phyloP scores from a whole-genome alignment of 1,140 invertebrate species.

The Drosophila pruinosa region DNA sequence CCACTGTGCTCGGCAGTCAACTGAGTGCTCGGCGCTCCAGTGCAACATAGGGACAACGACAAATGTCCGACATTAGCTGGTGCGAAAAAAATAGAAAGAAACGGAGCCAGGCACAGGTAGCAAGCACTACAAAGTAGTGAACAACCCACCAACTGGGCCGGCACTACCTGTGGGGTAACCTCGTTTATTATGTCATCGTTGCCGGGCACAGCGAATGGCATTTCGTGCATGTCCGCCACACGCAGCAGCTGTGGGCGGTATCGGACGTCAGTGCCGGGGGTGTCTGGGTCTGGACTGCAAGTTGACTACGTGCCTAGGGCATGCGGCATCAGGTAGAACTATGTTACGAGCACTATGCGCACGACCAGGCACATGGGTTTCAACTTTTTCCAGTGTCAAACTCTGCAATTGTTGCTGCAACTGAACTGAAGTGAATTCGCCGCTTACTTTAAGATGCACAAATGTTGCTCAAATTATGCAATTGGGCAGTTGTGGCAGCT shows the following conservation, averaged over 20 bases:
- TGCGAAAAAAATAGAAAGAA: constrained; percentile 30
- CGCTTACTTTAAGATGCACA: background rate
- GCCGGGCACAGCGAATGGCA: constrained; percentile 44
- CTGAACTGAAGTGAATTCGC: background rate
- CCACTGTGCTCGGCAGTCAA: constrained; percentile 2
- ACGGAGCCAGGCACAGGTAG: constrained; percentile 8
- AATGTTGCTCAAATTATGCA: background rate
- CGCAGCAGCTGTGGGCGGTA: constrained; percentile 12
- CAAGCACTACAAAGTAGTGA: constrained; percentile 43
- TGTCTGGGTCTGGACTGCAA: background rate
- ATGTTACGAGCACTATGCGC: no score
- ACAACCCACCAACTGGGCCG: constrained; percentile 16
- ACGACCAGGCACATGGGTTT: background rate
- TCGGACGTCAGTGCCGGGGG: background rate
- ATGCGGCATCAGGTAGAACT: background rate
- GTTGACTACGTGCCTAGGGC: constrained; percentile 14
- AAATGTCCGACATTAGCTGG: constrained; percentile 67
- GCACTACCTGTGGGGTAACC: constrained; percentile 44
- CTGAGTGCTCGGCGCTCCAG: background rate
- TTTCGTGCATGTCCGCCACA: constrained; percentile 47
- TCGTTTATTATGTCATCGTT: constrained; percentile 74
- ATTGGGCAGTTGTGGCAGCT: background rate
- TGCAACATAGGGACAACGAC: constrained; percentile 55
- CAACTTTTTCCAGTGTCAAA: constrained; percentile 15
- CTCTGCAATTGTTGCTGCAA: background rate